phyloP scores from a whole-genome alignment of 2,113 vertebrate species.

The Edolisoma coerulescens region DNA sequence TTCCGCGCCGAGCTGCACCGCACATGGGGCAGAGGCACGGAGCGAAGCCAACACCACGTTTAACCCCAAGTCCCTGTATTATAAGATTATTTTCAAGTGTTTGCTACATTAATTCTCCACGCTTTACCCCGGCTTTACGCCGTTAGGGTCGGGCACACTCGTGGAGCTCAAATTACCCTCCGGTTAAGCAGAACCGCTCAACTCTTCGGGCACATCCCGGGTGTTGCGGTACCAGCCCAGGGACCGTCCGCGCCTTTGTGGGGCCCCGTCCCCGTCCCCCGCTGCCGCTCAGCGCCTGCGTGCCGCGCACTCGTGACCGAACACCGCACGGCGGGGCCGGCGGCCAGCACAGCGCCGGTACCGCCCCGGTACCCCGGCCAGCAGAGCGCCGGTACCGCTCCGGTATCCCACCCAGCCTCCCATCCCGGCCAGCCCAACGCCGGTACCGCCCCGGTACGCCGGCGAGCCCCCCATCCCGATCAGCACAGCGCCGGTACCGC shows the following conservation, averaged over 20 bases:
- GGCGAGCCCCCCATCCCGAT: too few relatives aligned
- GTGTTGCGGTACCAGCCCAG: background rate
- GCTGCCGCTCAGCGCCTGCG: slow-evolving; percentile 67
- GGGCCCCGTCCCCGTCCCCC: background rate
- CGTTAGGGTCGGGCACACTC: background rate
- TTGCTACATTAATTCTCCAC: background rate
- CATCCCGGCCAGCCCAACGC: background rate
- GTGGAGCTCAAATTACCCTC: background rate
- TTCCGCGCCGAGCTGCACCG: background rate
- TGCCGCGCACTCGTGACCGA: slow-evolving; percentile 70
- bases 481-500: slow-evolving; percentile 18
- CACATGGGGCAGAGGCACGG: background rate
- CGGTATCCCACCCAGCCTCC: background rate
- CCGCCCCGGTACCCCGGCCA: too few relatives aligned
- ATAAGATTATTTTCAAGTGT: background rate
- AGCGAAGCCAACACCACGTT: background rate
- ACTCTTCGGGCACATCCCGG: background rate
- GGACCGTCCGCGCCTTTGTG: background rate
- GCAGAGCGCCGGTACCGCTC: background rate
- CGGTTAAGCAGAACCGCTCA: background rate
- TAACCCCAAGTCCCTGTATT: background rate
- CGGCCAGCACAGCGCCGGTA: background rate
- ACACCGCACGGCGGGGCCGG: background rate
- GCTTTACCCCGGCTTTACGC: background rate
- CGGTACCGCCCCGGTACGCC: background rate